Percentiles rank a stretch among this genome's conserved stretches.
Evolutionary conservation across 2,797 vertebrate genomes (phyloP).

Genomic region (Diglossa cyanea): DNA sequence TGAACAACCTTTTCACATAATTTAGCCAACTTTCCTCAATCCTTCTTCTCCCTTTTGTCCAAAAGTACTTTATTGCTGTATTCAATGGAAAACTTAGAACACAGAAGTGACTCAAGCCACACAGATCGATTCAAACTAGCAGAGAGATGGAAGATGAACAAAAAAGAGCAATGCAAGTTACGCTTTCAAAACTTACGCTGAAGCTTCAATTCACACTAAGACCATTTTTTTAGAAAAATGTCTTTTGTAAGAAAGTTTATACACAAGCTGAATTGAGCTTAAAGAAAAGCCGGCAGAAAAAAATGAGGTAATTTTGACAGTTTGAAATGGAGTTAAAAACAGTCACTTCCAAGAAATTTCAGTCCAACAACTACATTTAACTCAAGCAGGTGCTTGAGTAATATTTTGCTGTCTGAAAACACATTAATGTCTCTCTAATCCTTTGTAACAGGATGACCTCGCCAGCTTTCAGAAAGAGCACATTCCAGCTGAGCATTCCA

Average conservation of each 20-base stretch:
- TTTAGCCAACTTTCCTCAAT: not conserved
- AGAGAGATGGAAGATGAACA: not conserved
- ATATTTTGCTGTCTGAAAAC: slow-evolving; percentile 8
- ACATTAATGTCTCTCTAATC: not conserved
- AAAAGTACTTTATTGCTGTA: not conserved
- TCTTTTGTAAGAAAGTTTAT: not conserved
- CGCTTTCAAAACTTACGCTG: not conserved
- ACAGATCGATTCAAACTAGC: not conserved
- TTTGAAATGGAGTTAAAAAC: not conserved
- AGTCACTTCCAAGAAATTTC: slow-evolving; percentile 10
- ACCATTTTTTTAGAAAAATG: not conserved
- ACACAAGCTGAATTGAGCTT: not conserved
- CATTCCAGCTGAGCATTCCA: slow-evolving; percentile 11
- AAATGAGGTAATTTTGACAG: not conserved
- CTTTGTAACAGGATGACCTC: not conserved
- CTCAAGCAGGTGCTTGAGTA: slow-evolving; percentile 8
- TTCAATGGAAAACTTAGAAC: not conserved
- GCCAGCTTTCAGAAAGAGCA: slow-evolving; percentile 18
- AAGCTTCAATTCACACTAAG: not conserved
- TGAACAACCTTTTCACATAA: not conserved
- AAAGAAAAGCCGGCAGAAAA: not conserved
- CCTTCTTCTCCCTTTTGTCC: not conserved
- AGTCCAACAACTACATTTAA: slow-evolving; percentile 18
- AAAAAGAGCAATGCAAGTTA: not conserved
- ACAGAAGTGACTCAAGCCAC: not conserved